Percentiles rank a stretch among this genome's conserved stretches.
Evolutionary conservation across 2,797 vertebrate species (phyloP).

Genomic region (Denticeps clupeoides): DNA sequence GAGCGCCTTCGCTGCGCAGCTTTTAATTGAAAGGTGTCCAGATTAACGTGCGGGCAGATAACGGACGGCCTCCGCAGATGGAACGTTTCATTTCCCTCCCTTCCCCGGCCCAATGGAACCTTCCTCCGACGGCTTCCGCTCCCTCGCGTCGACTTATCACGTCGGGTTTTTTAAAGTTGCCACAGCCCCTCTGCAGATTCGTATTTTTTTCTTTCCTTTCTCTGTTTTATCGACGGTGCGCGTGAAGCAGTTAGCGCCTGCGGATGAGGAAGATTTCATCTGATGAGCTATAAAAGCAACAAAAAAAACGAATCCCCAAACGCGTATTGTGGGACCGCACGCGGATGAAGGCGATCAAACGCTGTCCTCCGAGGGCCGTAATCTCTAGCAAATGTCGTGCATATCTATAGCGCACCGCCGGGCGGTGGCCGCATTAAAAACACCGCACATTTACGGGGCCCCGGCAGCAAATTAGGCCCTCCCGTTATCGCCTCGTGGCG

Average conservation of each 20-base stretch:
- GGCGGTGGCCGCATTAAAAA: constrained; percentile 40
- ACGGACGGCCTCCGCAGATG: no score
- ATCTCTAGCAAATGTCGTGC: constrained; percentile 61
- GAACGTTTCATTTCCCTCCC: no score
- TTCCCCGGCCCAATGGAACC: background rate
- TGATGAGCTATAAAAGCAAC: constrained; percentile 53
- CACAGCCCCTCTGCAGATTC: constrained; percentile 29
- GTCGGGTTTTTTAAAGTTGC: constrained; percentile 30
- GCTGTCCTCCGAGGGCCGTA: constrained; percentile 61
- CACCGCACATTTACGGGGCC: constrained; percentile 53
- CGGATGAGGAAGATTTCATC: constrained; percentile 39
- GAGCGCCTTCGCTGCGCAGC: constrained; percentile 5
- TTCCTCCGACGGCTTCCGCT: background rate
- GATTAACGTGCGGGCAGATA: no score
- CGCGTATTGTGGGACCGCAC: constrained; percentile 52
- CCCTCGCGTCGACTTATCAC: no score
- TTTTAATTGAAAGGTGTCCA: constrained; percentile 6
- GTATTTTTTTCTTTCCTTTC: constrained; percentile 24
- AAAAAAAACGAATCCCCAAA: constrained; percentile 54
- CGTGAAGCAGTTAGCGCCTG: constrained; percentile 38
- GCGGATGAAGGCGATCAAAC: constrained; percentile 54
- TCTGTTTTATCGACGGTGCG: constrained; percentile 38
- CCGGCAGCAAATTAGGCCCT: constrained; percentile 50
- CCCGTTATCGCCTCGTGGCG: constrained; percentile 52
- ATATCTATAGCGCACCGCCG: constrained; percentile 48